Evolutionary conservation across 2,113 vertebrate species (phyloP), one percentile per base, ranked within the genome.

Genomic region (Galbula dea): DNA sequence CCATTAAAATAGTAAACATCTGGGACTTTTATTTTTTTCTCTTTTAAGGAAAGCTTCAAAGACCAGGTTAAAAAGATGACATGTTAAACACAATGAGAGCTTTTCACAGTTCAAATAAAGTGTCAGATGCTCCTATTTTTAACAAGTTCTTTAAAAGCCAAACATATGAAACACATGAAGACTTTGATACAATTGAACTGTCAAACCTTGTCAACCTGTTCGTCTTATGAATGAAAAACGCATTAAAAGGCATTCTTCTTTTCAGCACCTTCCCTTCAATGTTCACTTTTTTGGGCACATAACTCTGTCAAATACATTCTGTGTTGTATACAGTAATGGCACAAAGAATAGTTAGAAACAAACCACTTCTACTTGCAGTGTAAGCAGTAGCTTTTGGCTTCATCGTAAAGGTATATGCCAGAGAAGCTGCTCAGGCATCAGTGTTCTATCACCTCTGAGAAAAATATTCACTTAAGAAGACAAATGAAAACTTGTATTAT

Each of bases 81-180:
- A 76, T 34, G 32, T 36, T 87, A 91, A 81, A 94, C 55, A 85
- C 59, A 91, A 36, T 52, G 26, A 69, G 37, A 89, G 74, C 18
- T 71, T 82, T 85, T 72, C 46, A 66, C 62, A 76, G 82, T 92
- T 91, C 67, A 79, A 89, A 93, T 29, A 24, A 65, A 69, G 30
- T 32, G 48, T 59, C 76, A 93, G 61, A n/a, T 0, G 1, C 36
- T 71, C 65, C 68, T 55, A 16, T 43, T 86, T 89, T 69, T 68
- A 48, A 75, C 85, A 90, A 89, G 12, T 49, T 84, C 78, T 95
- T 90, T 78, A 93, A 82, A 92, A 94, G 58, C 30, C 69, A 93
- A 94, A 87, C 21, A 88, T 24, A 55, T 57, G 61, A 87, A 90
- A 87, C n/a, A 73, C 66, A 65, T 9, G 21, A 83, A 91, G 71